Conservation (phyloP, 92 coral and sea anemone genomes). For the Blastomussa wellsi region DNA sequence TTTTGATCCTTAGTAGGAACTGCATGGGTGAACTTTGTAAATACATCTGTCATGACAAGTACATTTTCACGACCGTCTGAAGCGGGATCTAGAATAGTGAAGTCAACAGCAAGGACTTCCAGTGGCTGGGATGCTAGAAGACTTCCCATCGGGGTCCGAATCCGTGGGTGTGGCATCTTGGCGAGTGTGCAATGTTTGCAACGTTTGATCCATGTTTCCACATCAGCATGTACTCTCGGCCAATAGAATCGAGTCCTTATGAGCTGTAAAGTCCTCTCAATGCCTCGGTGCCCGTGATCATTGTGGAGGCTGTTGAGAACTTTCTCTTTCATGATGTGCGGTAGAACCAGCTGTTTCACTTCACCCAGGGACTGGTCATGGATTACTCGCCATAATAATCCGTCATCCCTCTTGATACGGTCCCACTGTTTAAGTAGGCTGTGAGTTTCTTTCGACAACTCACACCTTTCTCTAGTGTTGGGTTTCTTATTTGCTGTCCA, state of each 20-base stretch:
- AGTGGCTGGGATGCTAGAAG: constrained; percentile 47
- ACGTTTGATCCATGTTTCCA: constrained; percentile 53
- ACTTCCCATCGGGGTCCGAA: constrained; percentile 57
- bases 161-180: constrained; percentile 55
- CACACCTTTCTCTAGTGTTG: constrained; percentile 25
- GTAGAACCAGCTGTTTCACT: constrained; percentile 52
- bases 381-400: constrained; percentile 43
- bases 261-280: constrained; percentile 53
- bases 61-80: constrained; percentile 59
- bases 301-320: constrained; percentile 53
- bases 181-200: constrained; percentile 53
- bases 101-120: constrained; percentile 61
- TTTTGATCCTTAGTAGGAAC: constrained; percentile 65
- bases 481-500: neutral
- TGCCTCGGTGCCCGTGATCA: constrained; percentile 68
- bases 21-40: constrained; percentile 55
- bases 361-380: constrained; percentile 46
- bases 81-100: constrained; percentile 53
- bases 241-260: constrained; percentile 57
- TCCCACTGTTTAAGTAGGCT: constrained; percentile 62
- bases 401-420: constrained; percentile 34
- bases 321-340: constrained; percentile 52
- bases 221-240: constrained; percentile 57
- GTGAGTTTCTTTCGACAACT: constrained; percentile 16
- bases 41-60: constrained; percentile 60